Conservation (phyloP, 2,797 vertebrate species). For the Somateria mollissima region DNA sequence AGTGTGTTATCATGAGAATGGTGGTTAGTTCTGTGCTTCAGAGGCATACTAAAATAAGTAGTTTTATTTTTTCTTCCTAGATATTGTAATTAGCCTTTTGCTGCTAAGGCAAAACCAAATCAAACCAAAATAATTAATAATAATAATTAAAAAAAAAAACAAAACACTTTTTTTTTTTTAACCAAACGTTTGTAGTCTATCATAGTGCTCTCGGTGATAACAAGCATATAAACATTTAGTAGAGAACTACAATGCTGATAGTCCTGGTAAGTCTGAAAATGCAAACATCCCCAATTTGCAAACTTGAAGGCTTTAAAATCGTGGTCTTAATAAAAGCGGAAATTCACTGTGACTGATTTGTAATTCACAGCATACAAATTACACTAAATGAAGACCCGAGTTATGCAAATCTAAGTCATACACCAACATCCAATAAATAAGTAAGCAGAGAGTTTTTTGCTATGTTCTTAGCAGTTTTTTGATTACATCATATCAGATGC, state of each 20-base stretch:
- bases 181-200: not conserved
- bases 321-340: not conserved
- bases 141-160: not conserved
- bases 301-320: not conserved
- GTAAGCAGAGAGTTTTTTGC: not conserved
- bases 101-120: not conserved
- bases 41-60: slow-evolving; percentile 15
- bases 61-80: not conserved
- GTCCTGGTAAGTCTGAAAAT: not conserved
- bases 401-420: not conserved
- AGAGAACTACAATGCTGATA: not conserved
- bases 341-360: not conserved
- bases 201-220: not conserved
- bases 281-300: not conserved
- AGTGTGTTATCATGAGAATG: not conserved
- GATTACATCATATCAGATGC: not conserved
- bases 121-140: no score
- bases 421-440: not conserved
- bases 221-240: not conserved
- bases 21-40: not conserved
- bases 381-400: not conserved
- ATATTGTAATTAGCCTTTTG: not conserved
- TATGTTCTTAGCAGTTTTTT: slow-evolving; percentile 17
- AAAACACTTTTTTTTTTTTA: not conserved
- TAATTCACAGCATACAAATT: not conserved